Evolutionary conservation across 2,888 invertebrate species (phyloP).

Genomic region (Eupsilia transversa): DNA sequence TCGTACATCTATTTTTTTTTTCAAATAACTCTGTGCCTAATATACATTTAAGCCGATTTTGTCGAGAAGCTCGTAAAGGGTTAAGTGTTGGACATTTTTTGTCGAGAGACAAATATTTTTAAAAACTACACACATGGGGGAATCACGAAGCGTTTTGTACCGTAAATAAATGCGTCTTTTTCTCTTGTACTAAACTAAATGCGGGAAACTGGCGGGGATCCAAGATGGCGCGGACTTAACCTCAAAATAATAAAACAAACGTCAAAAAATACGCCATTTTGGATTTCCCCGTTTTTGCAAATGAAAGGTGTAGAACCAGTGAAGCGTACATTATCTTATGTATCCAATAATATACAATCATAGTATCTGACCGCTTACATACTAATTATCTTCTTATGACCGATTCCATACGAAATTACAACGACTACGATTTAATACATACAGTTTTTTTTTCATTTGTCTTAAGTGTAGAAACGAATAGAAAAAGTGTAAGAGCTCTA

Average conservation of each 20-base stretch:
- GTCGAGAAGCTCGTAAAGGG: conserved; percentile 87
- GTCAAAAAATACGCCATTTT: conserved; percentile 40
- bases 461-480: conserved; percentile 78
- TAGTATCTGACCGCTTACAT: conserved; percentile 81
- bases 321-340: conserved; percentile 76
- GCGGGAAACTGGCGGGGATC: conserved; percentile 49
- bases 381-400: conserved; percentile 77
- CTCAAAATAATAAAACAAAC: conserved; percentile 37
- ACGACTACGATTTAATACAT: conserved; percentile 86
- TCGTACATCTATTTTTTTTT: conserved; percentile 84
- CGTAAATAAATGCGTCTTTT: conserved; percentile 74
- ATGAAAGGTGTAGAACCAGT: conserved; percentile 64
- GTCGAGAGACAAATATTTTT: conserved; percentile 72
- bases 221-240: conserved; percentile 68
- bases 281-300: conserved; percentile 44
- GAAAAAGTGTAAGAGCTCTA: conserved; percentile 78
- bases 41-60: conserved; percentile 89
- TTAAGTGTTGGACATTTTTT: conserved; percentile 82
- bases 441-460: conserved; percentile 78
- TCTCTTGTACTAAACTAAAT: conserved; percentile 72
- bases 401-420: conserved; percentile 87
- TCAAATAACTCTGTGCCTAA: conserved; percentile 89
- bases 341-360: conserved; percentile 83
- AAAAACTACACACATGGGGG: conserved; percentile 65
- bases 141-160: conserved; percentile 75